Percentiles rank a stretch among this genome's conserved stretches.
phyloP scores from a whole-genome alignment of 2,888 invertebrate genomes.

The Tholera decimalis region DNA sequence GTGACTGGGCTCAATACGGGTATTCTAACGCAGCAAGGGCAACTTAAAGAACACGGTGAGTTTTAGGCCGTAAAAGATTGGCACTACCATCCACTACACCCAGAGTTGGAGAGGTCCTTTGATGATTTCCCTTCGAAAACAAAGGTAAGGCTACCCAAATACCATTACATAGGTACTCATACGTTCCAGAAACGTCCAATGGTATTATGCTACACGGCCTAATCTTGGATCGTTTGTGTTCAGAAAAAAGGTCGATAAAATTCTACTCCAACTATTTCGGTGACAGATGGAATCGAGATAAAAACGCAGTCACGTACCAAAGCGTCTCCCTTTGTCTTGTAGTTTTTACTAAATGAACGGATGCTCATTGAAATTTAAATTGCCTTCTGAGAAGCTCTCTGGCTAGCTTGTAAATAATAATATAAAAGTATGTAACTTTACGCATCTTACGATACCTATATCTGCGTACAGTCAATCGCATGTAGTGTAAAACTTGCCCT shows the following conservation, averaged over 20 bases:
- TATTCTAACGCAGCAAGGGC: too few relatives aligned
- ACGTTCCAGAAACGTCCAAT: background rate
- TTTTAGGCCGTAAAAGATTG: too few relatives aligned
- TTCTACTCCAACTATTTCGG: conserved; percentile 8
- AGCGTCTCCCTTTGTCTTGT: conserved; percentile 54
- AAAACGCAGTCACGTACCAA: conserved; percentile 54
- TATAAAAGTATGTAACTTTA: conserved; percentile 1
- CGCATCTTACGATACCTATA: conserved; percentile 3
- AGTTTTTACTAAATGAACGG: conserved; percentile 61
- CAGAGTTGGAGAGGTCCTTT: too few relatives aligned
- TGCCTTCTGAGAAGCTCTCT: conserved; percentile 52
- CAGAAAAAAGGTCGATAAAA: background rate
- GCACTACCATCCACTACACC: too few relatives aligned
- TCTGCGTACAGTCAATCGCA: background rate
- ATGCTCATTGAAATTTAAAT: conserved; percentile 65
- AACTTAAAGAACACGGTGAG: too few relatives aligned
- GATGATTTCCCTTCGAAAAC: too few relatives aligned
- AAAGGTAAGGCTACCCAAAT: too few relatives aligned
- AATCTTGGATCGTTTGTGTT: background rate
- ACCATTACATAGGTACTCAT: too few relatives aligned
- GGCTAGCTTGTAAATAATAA: conserved; percentile 25
- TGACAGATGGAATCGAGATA: conserved; percentile 25
- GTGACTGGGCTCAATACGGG: too few relatives aligned
- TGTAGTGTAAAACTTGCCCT: background rate
- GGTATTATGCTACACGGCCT: background rate